Evolutionary conservation across 2,888 invertebrate species (phyloP).

Genomic region (Clistopyga incitator): DNA sequence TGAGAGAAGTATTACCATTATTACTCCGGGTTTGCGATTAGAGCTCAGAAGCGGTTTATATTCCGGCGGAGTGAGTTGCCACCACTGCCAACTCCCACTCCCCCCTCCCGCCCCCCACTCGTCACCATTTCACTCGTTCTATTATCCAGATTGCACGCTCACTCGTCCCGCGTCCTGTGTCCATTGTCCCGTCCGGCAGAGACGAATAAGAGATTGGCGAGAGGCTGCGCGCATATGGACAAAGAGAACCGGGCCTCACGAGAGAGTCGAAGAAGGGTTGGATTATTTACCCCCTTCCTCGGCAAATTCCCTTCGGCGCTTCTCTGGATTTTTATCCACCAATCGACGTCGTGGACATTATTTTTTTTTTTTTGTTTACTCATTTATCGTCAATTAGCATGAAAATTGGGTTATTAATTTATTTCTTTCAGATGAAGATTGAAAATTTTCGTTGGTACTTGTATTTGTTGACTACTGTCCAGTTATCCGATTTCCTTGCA

Average conservation of each 20-base stretch:
- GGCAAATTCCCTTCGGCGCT: conserved; percentile 6
- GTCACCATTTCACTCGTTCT: conserved; percentile 57
- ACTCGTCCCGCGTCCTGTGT: conserved; percentile 37
- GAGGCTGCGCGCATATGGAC: conserved; percentile 24
- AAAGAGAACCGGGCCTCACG: conserved; percentile 24
- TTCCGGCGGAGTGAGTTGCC: neutral
- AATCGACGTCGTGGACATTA: neutral
- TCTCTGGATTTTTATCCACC: neutral
- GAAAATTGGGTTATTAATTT: neutral
- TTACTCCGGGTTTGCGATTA: conserved; percentile 37
- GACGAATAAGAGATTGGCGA: conserved; percentile 58
- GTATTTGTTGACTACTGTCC: conserved; percentile 30
- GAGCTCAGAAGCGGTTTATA: conserved; percentile 39
- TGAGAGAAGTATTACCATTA: conserved; percentile 12
- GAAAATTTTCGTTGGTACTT: neutral
- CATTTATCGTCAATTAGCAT: neutral
- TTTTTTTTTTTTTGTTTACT: neutral
- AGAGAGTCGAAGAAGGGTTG: conserved; percentile 7
- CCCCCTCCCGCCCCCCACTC: conserved; percentile 6
- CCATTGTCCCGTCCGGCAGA: conserved; percentile 55
- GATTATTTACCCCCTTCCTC: conserved; percentile 10
- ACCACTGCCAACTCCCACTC: conserved; percentile 31
- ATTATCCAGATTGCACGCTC: conserved; percentile 60
- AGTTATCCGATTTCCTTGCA: conserved; percentile 18
- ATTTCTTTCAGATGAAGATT: conserved; percentile 4